Evolutionary conservation across 2,888 invertebrate genomes (phyloP).

Genomic region (Melanargia galathea): DNA sequence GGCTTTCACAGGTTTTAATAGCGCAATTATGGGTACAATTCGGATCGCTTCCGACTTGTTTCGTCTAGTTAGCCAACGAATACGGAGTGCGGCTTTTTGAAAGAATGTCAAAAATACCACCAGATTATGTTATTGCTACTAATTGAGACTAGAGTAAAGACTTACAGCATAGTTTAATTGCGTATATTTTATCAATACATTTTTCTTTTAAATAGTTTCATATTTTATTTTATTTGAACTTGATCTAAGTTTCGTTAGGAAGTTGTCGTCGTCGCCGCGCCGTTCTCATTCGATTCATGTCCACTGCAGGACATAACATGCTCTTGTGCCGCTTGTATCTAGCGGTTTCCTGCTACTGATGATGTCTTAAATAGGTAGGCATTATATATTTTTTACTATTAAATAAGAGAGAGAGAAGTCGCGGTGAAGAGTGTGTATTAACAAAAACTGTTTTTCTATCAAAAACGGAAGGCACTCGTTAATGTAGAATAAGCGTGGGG

Average conservation of each 20-base stretch:
- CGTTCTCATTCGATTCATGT: no score
- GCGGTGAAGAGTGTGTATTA: no score
- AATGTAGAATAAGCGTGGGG: conserved; percentile 49
- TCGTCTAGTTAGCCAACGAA: conserved; percentile 40
- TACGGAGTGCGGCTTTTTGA: conserved; percentile 17
- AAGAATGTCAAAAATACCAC: conserved; percentile 16
- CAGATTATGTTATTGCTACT: conserved; percentile 13
- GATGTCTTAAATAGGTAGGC: no score
- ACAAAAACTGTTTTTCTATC: conserved; percentile 17
- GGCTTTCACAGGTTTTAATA: conserved; percentile 70
- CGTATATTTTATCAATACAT: not conserved
- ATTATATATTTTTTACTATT: no score
- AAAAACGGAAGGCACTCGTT: conserved; percentile 67
- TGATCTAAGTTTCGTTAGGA: no score
- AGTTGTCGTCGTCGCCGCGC: no score
- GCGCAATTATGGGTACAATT: conserved; percentile 65
- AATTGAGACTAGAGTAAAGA: conserved; percentile 10
- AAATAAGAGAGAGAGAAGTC: no score
- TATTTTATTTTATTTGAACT: no score
- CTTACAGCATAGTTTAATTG: not conserved
- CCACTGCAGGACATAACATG: no score
- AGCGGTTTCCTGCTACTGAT: no score
- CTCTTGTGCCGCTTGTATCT: no score
- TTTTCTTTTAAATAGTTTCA: no score
- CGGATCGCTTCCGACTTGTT: conserved; percentile 46